A percentile compares a stretch with the other conserved stretches of the same genome.
Evolutionary conservation across 1,140 invertebrate species (phyloP).

Genomic region (Zaprionus tsacasi): DNA sequence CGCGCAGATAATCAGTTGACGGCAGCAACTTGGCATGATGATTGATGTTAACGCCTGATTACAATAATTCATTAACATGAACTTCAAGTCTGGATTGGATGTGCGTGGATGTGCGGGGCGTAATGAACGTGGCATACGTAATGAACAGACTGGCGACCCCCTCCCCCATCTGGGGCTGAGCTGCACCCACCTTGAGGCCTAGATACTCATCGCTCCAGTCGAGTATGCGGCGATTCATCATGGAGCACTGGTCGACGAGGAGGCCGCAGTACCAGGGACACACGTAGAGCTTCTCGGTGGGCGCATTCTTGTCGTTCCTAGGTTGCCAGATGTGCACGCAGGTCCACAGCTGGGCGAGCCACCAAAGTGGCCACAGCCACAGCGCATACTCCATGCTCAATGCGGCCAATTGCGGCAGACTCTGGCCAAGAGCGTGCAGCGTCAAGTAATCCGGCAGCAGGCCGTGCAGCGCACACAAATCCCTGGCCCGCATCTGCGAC

Average conservation of each 20-base stretch:
- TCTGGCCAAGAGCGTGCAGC: constrained; percentile 78
- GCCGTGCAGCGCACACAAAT: constrained; percentile 87
- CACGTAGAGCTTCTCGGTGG: constrained; percentile 92
- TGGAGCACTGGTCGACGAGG: constrained; percentile 94
- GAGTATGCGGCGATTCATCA: constrained; percentile 91
- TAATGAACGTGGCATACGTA: constrained; percentile 30
- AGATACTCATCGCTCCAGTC: constrained; percentile 90
- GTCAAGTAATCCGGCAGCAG: constrained; percentile 89
- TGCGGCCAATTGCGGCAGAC: constrained; percentile 39
- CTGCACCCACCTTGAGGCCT: constrained; percentile 90
- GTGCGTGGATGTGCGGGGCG: constrained; percentile 23
- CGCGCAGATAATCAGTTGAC: constrained; percentile 27
- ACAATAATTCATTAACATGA: constrained; percentile 72
- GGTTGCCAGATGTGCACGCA: constrained; percentile 93
- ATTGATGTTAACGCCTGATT: constrained; percentile 72
- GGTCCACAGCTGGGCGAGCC: constrained; percentile 92
- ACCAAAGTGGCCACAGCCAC: constrained; percentile 91
- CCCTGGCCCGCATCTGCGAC: constrained; percentile 86
- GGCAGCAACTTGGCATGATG: constrained; percentile 41
- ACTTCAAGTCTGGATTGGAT: constrained; percentile 41
- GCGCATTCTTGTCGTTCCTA: constrained; percentile 90
- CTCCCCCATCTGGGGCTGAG: background rate
- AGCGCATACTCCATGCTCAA: constrained; percentile 86
- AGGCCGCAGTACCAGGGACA: constrained; percentile 92
- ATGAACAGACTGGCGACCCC: background rate